phyloP scores from a whole-genome alignment of 2,797 vertebrate species.

The Basileuterus tristriatus region DNA sequence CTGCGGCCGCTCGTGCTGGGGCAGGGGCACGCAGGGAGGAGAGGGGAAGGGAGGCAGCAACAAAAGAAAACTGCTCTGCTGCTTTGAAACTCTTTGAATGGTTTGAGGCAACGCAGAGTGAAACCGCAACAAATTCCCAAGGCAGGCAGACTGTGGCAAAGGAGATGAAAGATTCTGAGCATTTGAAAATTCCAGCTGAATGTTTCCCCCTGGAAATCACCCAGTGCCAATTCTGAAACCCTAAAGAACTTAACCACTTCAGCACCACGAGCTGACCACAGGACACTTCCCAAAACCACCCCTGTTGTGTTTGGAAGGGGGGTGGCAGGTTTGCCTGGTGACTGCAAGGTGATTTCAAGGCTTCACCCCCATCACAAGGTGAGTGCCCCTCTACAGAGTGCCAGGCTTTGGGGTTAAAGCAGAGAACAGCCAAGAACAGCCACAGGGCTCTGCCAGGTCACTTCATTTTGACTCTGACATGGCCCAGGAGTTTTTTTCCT shows the following conservation, averaged over 20 bases:
- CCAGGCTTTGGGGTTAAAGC: neutral
- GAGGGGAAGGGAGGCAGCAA: conserved; percentile 65
- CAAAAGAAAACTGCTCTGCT: conserved; percentile 76
- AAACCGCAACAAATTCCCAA: conserved; percentile 77
- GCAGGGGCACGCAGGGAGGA: conserved; percentile 27
- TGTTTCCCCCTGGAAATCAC: conserved; percentile 74
- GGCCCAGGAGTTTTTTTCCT: neutral
- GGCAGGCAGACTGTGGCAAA: conserved; percentile 71
- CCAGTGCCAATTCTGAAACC: conserved; percentile 51
- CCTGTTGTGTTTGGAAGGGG: neutral
- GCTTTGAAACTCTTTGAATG: conserved; percentile 77
- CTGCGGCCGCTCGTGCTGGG: conserved; percentile 72
- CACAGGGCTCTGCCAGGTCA: neutral
- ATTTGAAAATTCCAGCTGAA: conserved; percentile 71
- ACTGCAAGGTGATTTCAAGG: neutral
- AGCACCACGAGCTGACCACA: conserved; percentile 27
- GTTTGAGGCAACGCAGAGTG: conserved; percentile 80
- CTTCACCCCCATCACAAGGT: neutral
- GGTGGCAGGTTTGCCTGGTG: neutral
- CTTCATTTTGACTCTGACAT: neutral
- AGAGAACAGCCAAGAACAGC: neutral
- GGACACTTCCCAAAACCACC: neutral
- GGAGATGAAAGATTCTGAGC: conserved; percentile 80
- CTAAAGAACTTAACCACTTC: conserved; percentile 76
- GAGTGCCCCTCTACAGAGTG: neutral